Conservation (phyloP, 30 jellyfish, hydroid and myxozoan species). For the Hydractinia symbiolongicarpus region DNA sequence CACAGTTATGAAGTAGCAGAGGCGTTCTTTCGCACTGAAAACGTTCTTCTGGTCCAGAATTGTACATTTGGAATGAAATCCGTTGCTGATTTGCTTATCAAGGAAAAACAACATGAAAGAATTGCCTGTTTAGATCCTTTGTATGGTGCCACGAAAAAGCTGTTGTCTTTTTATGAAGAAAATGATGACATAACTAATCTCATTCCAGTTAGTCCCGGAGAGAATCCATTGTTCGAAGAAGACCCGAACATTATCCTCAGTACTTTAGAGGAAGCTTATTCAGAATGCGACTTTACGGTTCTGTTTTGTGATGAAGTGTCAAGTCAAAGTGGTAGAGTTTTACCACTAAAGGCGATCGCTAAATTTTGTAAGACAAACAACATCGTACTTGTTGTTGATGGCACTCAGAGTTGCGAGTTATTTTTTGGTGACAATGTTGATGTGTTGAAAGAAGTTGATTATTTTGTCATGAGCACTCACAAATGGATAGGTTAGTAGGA, state of each 20-base stretch:
- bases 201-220: neutral
- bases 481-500: conserved; percentile 13
- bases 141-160: conserved; percentile 30
- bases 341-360: conserved; percentile 24
- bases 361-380: neutral
- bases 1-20: conserved; percentile 5
- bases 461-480: conserved; percentile 38
- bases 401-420: conserved; percentile 30
- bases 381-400: conserved; percentile 24
- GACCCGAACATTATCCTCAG: conserved; percentile 5
- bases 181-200: neutral
- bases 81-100: conserved; percentile 20
- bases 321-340: conserved; percentile 28
- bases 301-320: conserved; percentile 34
- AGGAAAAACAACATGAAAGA: neutral
- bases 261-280: neutral
- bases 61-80: conserved; percentile 30
- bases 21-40: conserved; percentile 16
- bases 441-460: conserved; percentile 20
- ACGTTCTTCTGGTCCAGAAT: conserved; percentile 25
- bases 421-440: conserved; percentile 13
- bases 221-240: conserved; percentile 24
- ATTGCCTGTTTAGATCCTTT: conserved; percentile 13
- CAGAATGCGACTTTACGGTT: neutral
- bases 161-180: neutral